Evolutionary conservation across 2,797 vertebrate genomes (phyloP), one percentile per base, ranked within the genome.

Genomic region (Bryconaethiops microstoma): DNA sequence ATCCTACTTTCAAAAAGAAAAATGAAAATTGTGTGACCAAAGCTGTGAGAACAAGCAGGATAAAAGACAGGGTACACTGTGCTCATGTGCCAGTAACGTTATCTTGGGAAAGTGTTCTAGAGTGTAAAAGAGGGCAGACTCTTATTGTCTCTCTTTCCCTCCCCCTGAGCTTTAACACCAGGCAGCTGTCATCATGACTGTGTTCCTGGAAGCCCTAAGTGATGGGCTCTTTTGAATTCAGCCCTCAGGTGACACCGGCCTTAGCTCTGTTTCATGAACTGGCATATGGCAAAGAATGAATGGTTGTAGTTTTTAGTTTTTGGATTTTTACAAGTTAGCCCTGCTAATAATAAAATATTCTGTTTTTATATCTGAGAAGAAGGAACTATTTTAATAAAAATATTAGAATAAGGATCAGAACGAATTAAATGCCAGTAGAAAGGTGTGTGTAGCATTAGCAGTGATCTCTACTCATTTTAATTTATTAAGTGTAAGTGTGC

Each of bases 131-230:
- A 12, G 35, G 17, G 29, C 39, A 78, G 70, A 68, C 64, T 23
- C 17, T 21, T 64, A 64, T 79, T 76, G 76, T 84, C 79, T 57
- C 52, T 74, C 12, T 50, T 80, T 60, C 72, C 45, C 60, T 75
- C 55, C 70, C 55, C 57, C 79, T 4, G 65, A 81, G 48, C 55
- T 72, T 78, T 57, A 79, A 64, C 55, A 40, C 76, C 29, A 59
- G 48, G 77, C 82, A 77, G 84, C 76, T 82, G 80, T 82, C 74
- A 35, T 67, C 67, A 60, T 64, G 73, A 81, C 76, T 71, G 13
- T 25, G 52, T 39, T 54, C 50, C 69, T 71, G 69, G 42, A 57
- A 25, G 17, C 54, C 40, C 57, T 48, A 19, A 16, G 48, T 12
- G 59, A 45, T 42, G 35, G 16, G 29, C 29, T 59, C 52, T 73